Percentiles rank a stretch among this genome's conserved stretches.
phyloP scores from a whole-genome alignment of 2,113 vertebrate species.

The Sturnira hondurensis region DNA sequence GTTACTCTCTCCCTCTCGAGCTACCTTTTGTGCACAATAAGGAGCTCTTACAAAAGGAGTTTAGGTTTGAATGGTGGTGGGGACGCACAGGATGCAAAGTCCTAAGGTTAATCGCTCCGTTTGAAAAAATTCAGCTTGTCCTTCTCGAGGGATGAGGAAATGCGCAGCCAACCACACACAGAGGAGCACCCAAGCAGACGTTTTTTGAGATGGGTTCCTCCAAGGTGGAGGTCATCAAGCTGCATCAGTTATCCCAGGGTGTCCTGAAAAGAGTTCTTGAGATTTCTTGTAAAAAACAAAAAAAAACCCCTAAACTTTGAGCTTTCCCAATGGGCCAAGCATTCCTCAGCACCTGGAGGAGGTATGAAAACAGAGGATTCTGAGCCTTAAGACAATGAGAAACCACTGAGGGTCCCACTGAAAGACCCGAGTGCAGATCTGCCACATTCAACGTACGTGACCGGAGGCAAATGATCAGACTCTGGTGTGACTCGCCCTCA shows the following conservation, averaged over 20 bases:
- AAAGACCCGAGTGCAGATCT: background rate
- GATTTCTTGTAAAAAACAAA: background rate
- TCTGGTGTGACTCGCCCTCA: background rate
- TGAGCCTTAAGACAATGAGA: background rate
- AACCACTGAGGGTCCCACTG: background rate
- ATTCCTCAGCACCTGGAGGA: background rate
- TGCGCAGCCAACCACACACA: too few relatives aligned
- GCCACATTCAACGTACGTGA: background rate
- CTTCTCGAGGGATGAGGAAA: background rate
- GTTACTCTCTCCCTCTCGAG: background rate
- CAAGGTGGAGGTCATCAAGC: background rate
- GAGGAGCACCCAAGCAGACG: accelerated
- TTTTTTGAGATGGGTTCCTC: background rate
- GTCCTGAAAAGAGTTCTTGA: background rate
- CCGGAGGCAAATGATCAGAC: background rate
- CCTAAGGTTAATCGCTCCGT: background rate
- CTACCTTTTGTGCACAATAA: background rate
- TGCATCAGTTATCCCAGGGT: background rate
- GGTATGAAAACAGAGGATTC: background rate
- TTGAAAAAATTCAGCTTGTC: background rate
- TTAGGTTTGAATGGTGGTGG: background rate
- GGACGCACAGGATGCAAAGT: background rate
- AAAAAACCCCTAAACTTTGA: background rate
- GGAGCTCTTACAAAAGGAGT: background rate
- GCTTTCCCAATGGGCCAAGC: background rate